These are phyloP conservation scores for Actias luna DNA, from an alignment of 2,888 invertebrate species.

Conservation along the genomic window DNA sequence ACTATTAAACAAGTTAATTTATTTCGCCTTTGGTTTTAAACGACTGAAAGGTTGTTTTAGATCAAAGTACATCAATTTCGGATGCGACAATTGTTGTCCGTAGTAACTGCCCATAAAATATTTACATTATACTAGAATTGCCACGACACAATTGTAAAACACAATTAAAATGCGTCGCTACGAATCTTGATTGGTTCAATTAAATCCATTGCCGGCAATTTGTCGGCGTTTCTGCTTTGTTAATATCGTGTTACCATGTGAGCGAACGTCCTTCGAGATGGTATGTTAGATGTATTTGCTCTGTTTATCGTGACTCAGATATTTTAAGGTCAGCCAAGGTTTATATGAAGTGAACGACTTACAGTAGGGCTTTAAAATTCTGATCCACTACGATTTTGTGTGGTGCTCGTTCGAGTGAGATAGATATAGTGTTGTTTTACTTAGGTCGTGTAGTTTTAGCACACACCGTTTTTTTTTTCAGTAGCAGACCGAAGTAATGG, in stretches of 20 bases:
- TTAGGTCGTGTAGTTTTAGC: no score
- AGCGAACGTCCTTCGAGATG: background rate
- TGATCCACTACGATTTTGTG: no score
- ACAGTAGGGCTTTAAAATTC: no score
- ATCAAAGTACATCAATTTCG: background rate
- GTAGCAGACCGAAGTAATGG: no score
- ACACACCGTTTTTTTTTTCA: no score
- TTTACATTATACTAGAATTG: background rate
- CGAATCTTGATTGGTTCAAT: background rate
- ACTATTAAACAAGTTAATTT: background rate
- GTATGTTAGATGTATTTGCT: background rate
- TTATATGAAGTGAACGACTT: no score
- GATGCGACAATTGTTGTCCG: background rate
- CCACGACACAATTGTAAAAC: background rate
- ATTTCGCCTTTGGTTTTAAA: background rate
- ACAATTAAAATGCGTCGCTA: background rate
- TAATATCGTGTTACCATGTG: background rate
- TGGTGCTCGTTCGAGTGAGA: no score
- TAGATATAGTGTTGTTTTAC: no score
- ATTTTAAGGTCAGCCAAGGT: background rate
- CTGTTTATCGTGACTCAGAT: background rate
- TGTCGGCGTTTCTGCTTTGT: background rate
- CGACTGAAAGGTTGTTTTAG: background rate
- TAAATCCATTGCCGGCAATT: background rate
- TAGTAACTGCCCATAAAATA: background rate